Base-by-base conservation (phyloP, 1,140 invertebrate genomes). In the Dreissena rostriformis region DNA sequence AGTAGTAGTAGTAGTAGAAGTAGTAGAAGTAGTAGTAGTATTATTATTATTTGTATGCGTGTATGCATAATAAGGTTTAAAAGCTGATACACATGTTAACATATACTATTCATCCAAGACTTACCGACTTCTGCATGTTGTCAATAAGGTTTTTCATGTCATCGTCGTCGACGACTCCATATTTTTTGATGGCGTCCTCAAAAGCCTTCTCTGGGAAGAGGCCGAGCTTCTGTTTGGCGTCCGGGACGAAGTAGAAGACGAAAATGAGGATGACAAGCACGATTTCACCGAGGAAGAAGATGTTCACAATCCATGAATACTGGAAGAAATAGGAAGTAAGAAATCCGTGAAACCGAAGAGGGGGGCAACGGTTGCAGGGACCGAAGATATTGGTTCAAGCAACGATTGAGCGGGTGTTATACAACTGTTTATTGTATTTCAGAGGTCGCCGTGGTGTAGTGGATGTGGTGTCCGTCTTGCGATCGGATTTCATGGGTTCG, bases 101-200 rank as follows among this genome's bases (percentile, higher is more conserved):
- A 51, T 51, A 19, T 73, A 53, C 19, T 26, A 17, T 24, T 22
- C 51, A 75, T n/a, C 10, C 51, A 52, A 53, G 10, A 68, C 94
- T 95, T 93, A 97, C 97, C 93, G 98, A 96, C 94, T 96, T 96
- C 93, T 98, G 97, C 28, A 97, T 97, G 94, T 97, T 97, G 92
- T 98, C 97, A 85, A 98, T 98, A 78, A 98, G 96, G 94, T 98
- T 98, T 92, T 98, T 97, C 79, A 98, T 94, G 94, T 98, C 97
- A 0, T 96, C 96, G 94, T 98, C 97, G 91, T 98, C 97, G 15
- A 84, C 85, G 11, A 87, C 73, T 75, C 97, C 94, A 92, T 98
- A 98, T 24, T 96, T 96, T 86, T 96, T 96, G 65, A 98, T 97
- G 11, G 98, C 97, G 90, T 97, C 96, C 91, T 97, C 96, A 96